Conservation (phyloP, 2,113 vertebrate genomes). For the Mus pahari region DNA sequence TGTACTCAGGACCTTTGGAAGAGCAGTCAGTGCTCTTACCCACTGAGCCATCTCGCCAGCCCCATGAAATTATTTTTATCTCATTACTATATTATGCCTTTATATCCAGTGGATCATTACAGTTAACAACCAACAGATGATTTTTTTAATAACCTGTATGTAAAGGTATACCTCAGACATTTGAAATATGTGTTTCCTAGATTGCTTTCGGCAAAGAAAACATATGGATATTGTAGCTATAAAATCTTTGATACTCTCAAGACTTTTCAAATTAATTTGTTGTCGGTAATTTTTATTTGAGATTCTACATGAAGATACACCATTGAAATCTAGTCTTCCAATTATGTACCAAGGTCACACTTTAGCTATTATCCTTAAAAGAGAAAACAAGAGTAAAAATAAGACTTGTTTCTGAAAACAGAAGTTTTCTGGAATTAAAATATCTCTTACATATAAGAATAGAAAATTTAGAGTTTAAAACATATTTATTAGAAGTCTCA, state of each 20-base stretch:
- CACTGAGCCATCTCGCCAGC: no score
- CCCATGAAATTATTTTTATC: constrained; percentile 24
- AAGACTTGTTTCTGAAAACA: neutral
- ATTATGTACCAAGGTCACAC: neutral
- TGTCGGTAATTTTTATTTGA: neutral
- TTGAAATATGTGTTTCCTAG: neutral
- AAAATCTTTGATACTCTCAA: neutral
- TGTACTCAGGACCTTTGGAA: no score
- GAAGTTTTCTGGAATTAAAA: neutral
- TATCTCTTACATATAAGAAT: neutral
- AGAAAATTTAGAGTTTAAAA: neutral
- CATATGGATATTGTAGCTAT: neutral
- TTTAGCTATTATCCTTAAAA: constrained; percentile 32
- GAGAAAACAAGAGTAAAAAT: neutral
- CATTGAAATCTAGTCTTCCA: neutral
- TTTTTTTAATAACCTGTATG: neutral
- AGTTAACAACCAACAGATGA: neutral
- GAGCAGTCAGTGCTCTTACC: no score
- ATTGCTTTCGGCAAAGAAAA: neutral
- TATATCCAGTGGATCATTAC: neutral
- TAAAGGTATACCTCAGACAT: neutral
- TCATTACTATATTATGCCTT: neutral
- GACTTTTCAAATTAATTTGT: neutral
- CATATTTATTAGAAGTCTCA: neutral
- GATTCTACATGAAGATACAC: neutral